Conservation (phyloP, 2,888 invertebrate genomes). For the Chrysolina haemoptera region DNA sequence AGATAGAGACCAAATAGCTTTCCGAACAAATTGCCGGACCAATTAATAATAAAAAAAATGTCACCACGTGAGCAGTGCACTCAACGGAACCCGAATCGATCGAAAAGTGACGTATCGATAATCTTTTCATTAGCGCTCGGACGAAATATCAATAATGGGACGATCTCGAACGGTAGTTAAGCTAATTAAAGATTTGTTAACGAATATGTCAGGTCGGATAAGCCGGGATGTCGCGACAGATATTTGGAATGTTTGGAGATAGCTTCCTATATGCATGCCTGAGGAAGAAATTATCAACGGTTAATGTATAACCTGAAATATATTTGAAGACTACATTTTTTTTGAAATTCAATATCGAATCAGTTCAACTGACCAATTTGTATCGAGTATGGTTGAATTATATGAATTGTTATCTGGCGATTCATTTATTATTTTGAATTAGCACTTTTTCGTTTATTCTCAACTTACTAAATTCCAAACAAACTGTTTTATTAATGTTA, state of each 20-base stretch:
- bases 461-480: too few species aligned
- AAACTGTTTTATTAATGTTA: too few species aligned
- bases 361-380: too few species aligned
- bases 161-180: slow-evolving; percentile 38
- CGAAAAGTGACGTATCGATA: slow-evolving; percentile 17
- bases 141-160: slow-evolving; percentile 34
- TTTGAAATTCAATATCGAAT: too few species aligned
- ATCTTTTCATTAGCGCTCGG: slow-evolving; percentile 15
- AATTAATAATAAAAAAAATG: slow-evolving; percentile 17
- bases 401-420: too few species aligned
- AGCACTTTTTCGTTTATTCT: too few species aligned
- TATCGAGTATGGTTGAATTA: too few species aligned
- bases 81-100: slow-evolving; percentile 7
- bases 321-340: too few species aligned
- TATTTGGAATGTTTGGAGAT: slow-evolving; percentile 13
- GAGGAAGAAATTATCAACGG: neutral
- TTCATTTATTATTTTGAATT: too few species aligned
- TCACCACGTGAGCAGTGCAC: slow-evolving; percentile 3
- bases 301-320: too few species aligned
- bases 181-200: slow-evolving; percentile 31
- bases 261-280: neutral
- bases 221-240: neutral
- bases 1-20: slow-evolving; percentile 13
- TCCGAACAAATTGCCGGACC: slow-evolving; percentile 7
- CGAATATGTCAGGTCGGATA: slow-evolving; percentile 21